Conservation (phyloP, 2,888 invertebrate genomes). For the Drosophila mettleri region DNA sequence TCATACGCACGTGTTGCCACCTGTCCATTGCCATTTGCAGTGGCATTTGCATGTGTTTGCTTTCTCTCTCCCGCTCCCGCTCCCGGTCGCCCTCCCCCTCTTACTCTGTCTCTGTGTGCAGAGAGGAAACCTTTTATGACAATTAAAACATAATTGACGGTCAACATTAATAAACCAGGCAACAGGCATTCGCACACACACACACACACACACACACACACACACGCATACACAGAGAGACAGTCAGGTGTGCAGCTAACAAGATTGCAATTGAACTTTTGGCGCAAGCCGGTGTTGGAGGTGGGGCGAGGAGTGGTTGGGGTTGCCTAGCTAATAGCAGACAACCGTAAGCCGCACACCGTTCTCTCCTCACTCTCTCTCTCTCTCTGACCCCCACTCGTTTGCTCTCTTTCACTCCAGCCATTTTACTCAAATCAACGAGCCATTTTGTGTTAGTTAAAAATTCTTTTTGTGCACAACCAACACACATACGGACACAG, state of each 20-base stretch:
- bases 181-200: conserved; percentile 19
- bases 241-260: conserved; percentile 55
- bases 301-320: not conserved
- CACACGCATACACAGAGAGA: conserved; percentile 1
- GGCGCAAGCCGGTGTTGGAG: conserved; percentile 11
- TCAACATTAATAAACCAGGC: conserved; percentile 82
- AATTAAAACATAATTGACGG: conserved; percentile 86
- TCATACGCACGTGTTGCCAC: conserved; percentile 42
- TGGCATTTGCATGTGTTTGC: conserved; percentile 23
- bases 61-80: not conserved
- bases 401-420: conserved; percentile 12
- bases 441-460: conserved; percentile 77
- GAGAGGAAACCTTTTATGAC: conserved; percentile 84
- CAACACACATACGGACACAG: conserved; percentile 11
- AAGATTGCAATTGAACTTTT: conserved; percentile 77
- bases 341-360: conserved; percentile 57
- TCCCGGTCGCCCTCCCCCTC: not conserved
- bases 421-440: conserved; percentile 70
- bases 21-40: conserved; percentile 28
- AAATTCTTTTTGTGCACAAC: conserved; percentile 68
- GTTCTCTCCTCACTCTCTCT: conserved; percentile 5
- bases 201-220: not conserved
- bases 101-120: conserved; percentile 6
- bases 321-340: not conserved
- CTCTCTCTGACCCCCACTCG: not conserved